Conservation (phyloP, 2,888 invertebrate genomes). For the Andrena minutula region DNA sequence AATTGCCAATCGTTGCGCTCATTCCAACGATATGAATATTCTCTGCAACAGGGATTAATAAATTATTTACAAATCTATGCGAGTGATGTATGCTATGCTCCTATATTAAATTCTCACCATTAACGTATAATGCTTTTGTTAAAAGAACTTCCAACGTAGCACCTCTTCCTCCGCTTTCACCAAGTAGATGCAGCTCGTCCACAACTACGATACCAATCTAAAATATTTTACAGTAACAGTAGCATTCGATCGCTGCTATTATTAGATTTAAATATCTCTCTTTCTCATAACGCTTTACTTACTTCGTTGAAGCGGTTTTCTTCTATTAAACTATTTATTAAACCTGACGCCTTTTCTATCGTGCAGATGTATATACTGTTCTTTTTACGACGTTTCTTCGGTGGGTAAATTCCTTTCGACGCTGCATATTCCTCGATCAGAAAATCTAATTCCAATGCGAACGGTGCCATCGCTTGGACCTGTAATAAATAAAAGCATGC, state of each 20-base stretch:
- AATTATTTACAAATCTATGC: conserved; percentile 11
- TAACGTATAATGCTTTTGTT: conserved; percentile 91
- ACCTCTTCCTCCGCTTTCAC: conserved; percentile 93
- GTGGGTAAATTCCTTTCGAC: conserved; percentile 93
- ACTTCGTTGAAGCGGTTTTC: conserved; percentile 88
- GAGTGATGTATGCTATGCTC: conserved; percentile 44
- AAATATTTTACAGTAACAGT: conserved; percentile 21
- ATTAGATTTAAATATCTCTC: conserved; percentile 6
- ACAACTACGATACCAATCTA: conserved; percentile 87
- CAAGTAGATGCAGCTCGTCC: conserved; percentile 97
- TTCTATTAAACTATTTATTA: conserved; percentile 95
- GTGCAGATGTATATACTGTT: conserved; percentile 96
- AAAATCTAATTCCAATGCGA: conserved; percentile 95
- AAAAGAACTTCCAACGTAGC: conserved; percentile 93
- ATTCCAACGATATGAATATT: conserved; percentile 96
- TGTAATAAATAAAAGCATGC: conserved; percentile 78
- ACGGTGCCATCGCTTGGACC: conserved; percentile 93
- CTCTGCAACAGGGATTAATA: conserved; percentile 82
- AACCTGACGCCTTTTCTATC: conserved; percentile 96
- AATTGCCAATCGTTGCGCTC: conserved; percentile 98
- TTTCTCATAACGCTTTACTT: conserved; percentile 3
- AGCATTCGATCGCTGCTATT: neutral
- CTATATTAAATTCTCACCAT: conserved; percentile 86
- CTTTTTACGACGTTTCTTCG: conserved; percentile 91
- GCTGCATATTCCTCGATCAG: conserved; percentile 98